Percentiles rank a stretch among this genome's conserved stretches.
These are phyloP conservation scores for Calameuta pallipes DNA, from an alignment of 2,888 invertebrate species.

Conservation along the genomic window DNA sequence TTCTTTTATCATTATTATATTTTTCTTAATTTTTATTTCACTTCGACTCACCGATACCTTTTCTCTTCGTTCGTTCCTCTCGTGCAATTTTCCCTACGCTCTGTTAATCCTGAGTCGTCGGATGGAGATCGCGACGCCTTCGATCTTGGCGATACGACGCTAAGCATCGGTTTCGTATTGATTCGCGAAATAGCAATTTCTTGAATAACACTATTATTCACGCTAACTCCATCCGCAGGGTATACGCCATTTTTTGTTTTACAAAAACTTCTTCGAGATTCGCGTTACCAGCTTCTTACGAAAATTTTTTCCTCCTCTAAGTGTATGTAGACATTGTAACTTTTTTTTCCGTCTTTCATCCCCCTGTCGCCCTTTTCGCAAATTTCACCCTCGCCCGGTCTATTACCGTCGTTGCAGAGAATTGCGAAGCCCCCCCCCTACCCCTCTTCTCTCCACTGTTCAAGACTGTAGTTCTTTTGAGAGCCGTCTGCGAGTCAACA, in stretches of 20 bases:
- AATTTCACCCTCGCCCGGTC: not conserved
- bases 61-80: not conserved
- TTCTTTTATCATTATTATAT: too few species aligned
- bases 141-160: not conserved
- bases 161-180: not conserved
- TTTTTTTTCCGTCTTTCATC: not conserved
- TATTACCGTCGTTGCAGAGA: not conserved
- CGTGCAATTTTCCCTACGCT: not conserved
- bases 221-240: not conserved
- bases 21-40: not conserved
- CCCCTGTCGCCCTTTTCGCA: not conserved
- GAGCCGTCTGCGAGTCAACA: conserved; percentile 29
- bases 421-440: not conserved
- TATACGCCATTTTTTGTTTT: not conserved
- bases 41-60: not conserved
- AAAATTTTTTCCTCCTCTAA: not conserved
- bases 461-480: not conserved
- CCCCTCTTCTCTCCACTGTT: not conserved
- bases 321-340: not conserved
- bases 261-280: not conserved
- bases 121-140: not conserved
- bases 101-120: not conserved
- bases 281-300: too few species aligned
- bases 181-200: not conserved
- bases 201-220: not conserved